Evolutionary conservation across 2,797 vertebrate genomes (phyloP), one percentile per base, ranked within the genome.

Genomic region (Prunella strophiata): DNA sequence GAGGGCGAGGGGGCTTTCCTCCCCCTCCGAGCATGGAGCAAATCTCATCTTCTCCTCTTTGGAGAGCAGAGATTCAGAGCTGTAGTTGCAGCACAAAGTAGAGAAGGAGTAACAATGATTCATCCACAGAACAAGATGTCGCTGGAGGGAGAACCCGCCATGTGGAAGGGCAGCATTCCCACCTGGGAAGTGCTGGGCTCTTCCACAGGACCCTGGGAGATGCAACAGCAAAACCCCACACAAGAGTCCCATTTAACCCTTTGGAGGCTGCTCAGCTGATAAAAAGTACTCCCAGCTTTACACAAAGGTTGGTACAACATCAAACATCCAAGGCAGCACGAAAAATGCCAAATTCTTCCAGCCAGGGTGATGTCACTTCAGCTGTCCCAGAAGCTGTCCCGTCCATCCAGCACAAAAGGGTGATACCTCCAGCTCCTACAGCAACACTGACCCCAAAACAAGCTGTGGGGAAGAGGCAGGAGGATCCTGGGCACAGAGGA

Each of bases 51-150:
- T 52, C 65, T 58, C 40, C 0, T 71, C 91, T 93, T 80, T 5
- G 29, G 92, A 89, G 78, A 87, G 72, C 45, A 86, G 86, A 86
- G 96, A 95, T 59, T 79, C 68, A 52, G 34, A 88, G 87, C 77
- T 87, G 48, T 42, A 50, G 81, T 6, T 85, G 89, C 93, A 96
- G 93, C 75, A 68, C 68, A 2, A 88, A 91, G 90, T 74, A 13
- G 8, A 61, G 83, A 54, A 94, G 70, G 76, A 94, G 75, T 3
- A 86, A 86, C 79, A 65, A 2, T 32, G 90, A 95, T 92, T 95
- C 94, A 92, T 43, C 11, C 88, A 43, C 83, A 70, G 88, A 96
- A 85, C 81, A 95, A 94, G 78, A 95, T 51, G 80, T 84, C 32
- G 59, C 75, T 89, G 91, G 81, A 83, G 82, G 65, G 89, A 89